Conservation (phyloP, 2,888 invertebrate species). For the Drosophila meridionalis region DNA sequence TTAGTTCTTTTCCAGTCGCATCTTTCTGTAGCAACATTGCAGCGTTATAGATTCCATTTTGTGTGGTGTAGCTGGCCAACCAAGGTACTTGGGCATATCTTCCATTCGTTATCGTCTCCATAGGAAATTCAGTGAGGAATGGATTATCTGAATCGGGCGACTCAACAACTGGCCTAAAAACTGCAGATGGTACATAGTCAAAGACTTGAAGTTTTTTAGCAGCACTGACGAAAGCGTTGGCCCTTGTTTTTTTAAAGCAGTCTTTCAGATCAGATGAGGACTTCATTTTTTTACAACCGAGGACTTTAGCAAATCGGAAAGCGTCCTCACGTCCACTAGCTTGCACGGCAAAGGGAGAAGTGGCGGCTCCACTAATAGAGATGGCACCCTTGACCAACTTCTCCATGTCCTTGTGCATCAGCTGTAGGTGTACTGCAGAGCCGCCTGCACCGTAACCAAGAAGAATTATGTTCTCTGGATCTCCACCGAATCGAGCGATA, state of each 20-base stretch:
- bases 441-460: conserved; percentile 91
- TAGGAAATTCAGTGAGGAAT: background rate
- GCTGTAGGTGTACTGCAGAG: conserved; percentile 91
- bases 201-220: background rate
- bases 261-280: conserved; percentile 86
- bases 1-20: background rate
- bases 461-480: conserved; percentile 88
- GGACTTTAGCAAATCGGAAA: conserved; percentile 86
- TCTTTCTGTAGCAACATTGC: background rate
- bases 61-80: conserved; percentile 85
- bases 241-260: background rate
- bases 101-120: background rate
- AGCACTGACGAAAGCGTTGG: background rate
- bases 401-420: conserved; percentile 86
- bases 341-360: conserved; percentile 88
- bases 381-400: conserved; percentile 52
- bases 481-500: conserved; percentile 83
- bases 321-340: conserved; percentile 87
- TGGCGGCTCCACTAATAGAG: conserved; percentile 89
- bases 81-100: conserved; percentile 43
- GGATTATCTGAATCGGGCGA: background rate
- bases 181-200: background rate
- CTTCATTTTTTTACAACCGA: conserved; percentile 88
- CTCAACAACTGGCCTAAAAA: conserved; percentile 5
- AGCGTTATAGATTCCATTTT: conserved; percentile 7